Evolutionary conservation across 2,888 invertebrate genomes (phyloP), one percentile per base, ranked within the genome.

Genomic region (Hydroisotoma schaefferi): DNA sequence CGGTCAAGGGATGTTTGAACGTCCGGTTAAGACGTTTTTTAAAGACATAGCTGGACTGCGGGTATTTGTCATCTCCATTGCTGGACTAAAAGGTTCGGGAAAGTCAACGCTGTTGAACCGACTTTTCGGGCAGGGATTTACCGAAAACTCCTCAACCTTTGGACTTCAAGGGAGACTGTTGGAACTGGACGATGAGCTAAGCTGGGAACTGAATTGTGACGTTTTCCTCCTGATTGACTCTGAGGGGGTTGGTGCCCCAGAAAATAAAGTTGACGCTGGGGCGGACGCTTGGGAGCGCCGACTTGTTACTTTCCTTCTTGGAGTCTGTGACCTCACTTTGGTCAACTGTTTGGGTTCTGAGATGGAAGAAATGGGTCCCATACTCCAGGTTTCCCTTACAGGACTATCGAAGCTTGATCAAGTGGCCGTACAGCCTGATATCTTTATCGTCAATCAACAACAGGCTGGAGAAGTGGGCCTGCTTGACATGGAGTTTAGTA

Each of bases 21-120:
- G 18, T 15, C 37, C 22, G 2, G 20, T 37, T 8, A 4, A 4
- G 3, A 27, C 38, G 4, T 25, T 43, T 10, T 25, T 53, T 4
- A 38, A 25, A 8, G 12, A 15, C 2, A 25, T 40, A 18, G 40
- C 53, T 12, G 40, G 5, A 25, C 38, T 43, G 2, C 4, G 43
- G 3, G 25, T 57, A 15, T 52, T 57, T 26, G 57, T 57, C 33
- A 29, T 57, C 28, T 57, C 57, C 52, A 44, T 51, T n/a, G 12
- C 61, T 15, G 57, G 61, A 18, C 40, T 55, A n/a, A 63, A 62
- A 27, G 40, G 46, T 23, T 61, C 61, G 8, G 64, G 64, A 5
- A 64, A 64, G 28, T 64, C 64, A 3, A 61, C 57, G 10, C 37
- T 64, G n/a, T 44, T 64, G 44, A 64, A 64, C 43, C 48, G 57